Percentiles rank a stretch among this genome's conserved stretches.
phyloP scores from a whole-genome alignment of 1,140 invertebrate genomes.

The Periplaneta americana region DNA sequence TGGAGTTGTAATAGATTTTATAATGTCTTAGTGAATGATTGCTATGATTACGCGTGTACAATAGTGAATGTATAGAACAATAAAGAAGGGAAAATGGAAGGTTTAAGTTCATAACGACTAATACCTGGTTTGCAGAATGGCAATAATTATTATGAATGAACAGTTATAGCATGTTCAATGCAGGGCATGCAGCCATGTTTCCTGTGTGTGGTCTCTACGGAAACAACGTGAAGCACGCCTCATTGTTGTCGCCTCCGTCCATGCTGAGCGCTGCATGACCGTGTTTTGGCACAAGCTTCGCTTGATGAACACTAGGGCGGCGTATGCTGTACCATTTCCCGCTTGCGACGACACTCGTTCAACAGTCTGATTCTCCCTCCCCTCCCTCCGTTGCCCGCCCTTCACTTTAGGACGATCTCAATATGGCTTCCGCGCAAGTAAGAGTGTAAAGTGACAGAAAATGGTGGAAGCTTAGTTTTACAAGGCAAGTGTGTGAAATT shows the following conservation, averaged over 20 bases:
- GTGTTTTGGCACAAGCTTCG: background rate
- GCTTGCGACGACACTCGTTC: background rate
- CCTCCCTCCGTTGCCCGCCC: background rate
- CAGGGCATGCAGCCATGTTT: no score
- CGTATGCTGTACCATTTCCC: background rate
- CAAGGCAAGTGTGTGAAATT: background rate
- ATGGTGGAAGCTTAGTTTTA: background rate
- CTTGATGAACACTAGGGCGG: background rate
- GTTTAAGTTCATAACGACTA: no score
- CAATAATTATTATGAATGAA: no score
- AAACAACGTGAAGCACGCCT: no score
- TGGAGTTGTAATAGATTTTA: no score
- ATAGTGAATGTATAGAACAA: no score
- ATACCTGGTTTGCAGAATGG: no score
- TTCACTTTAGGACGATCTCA: background rate
- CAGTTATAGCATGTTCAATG: no score
- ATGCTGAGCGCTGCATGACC: background rate
- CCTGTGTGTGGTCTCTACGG: no score
- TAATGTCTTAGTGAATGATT: no score
- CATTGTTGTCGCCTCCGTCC: background rate
- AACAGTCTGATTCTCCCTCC: background rate
- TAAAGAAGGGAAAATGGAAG: no score
- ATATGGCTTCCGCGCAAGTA: background rate
- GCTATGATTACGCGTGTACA: no score
- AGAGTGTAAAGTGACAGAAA: background rate